These are phyloP conservation scores for Tenualosa ilisha DNA, from an alignment of 2,797 vertebrate genomes.

Conservation along the genomic window DNA sequence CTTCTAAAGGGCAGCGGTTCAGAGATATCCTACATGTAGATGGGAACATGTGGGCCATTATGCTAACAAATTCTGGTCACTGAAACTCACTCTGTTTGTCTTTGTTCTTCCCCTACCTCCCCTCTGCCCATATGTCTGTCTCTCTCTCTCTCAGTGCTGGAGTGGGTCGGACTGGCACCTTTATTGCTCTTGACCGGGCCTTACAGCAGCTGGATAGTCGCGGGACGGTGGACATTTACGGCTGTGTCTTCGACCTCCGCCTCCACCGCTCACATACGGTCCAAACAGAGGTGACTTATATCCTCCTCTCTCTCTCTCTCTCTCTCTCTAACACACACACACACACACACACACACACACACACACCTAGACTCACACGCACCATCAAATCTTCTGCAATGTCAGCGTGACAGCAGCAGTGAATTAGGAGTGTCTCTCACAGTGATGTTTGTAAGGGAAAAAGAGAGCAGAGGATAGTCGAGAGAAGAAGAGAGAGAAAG, in stretches of 20 bases:
- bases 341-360: background rate
- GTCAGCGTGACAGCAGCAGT: constrained; percentile 4
- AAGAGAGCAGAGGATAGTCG: background rate
- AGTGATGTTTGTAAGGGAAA: background rate
- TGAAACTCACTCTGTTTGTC: background rate
- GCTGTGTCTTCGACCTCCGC: constrained; percentile 87
- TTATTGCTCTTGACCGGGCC: constrained; percentile 89
- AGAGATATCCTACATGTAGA: background rate
- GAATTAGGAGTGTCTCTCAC: background rate
- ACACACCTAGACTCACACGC: background rate
- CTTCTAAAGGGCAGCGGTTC: background rate
- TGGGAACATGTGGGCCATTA: background rate
- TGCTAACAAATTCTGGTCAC: background rate
- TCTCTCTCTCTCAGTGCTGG: constrained; percentile 78
- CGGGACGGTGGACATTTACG: constrained; percentile 87
- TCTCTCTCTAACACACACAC: background rate
- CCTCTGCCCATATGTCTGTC: background rate
- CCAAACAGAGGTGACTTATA: constrained; percentile 86
- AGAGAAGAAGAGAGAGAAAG: background rate
- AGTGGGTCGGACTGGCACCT: constrained; percentile 94
- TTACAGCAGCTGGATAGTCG: constrained; percentile 89
- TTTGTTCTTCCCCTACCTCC: background rate
- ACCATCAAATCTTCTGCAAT: background rate
- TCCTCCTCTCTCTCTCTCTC: background rate
- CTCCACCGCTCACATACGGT: constrained; percentile 95